Percentiles rank a stretch among this genome's conserved stretches.
These are phyloP conservation scores for Catagonus wagneri DNA, from an alignment of 2,113 vertebrate species.

Conservation along the genomic window DNA sequence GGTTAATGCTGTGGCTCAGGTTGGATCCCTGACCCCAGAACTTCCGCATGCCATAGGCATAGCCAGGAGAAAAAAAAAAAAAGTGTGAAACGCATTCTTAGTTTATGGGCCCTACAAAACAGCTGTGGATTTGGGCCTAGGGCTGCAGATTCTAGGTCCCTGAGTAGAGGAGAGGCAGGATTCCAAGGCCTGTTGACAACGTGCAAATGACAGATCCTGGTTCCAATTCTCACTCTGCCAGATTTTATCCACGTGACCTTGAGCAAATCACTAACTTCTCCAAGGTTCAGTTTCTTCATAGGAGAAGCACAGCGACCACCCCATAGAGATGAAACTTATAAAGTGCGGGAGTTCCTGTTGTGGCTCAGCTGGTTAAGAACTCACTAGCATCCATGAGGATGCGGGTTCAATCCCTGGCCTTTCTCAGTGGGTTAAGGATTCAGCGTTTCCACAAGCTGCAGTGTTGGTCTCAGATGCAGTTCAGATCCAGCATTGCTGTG, in stretches of 20 bases:
- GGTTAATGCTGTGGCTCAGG: too few species aligned
- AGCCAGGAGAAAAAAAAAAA: too few species aligned
- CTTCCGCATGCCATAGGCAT: too few species aligned
- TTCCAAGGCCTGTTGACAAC: neutral
- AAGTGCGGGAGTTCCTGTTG: neutral
- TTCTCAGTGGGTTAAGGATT: too few species aligned
- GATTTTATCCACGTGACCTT: neutral
- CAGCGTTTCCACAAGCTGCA: too few species aligned
- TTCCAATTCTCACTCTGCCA: neutral
- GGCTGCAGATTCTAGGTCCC: neutral
- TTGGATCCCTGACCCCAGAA: too few species aligned
- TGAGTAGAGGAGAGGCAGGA: neutral
- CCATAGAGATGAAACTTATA: neutral
- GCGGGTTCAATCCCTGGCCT: too few species aligned
- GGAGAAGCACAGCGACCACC: neutral
- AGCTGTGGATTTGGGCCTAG: neutral
- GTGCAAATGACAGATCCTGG: neutral
- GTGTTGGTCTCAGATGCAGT: too few species aligned
- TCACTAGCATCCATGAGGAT: too few species aligned
- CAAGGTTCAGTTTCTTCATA: neutral
- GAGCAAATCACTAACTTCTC: neutral
- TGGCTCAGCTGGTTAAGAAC: too few species aligned
- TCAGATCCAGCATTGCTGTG: too few species aligned
- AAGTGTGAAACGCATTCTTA: neutral
- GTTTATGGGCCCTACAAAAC: neutral